These are phyloP conservation scores for Semaprochilodus insignis DNA, from an alignment of 2,797 vertebrate species.

Conservation along the genomic window DNA sequence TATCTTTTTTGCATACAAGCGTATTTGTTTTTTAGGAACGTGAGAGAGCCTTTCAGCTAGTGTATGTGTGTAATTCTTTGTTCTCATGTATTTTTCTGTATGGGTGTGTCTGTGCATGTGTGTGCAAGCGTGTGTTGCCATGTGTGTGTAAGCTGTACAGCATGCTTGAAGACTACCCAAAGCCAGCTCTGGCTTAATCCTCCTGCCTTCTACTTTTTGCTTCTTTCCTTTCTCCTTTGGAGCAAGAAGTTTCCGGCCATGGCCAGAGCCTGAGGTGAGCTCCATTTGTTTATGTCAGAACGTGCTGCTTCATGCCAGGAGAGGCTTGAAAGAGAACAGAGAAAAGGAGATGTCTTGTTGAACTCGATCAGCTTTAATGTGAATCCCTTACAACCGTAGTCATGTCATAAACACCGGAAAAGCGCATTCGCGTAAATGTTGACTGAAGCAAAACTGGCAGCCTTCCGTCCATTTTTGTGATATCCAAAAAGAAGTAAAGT, in stretches of 20 bases:
- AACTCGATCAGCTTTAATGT: background rate
- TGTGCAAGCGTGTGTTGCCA: background rate
- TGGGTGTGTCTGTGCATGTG: background rate
- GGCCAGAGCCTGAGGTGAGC: conserved; percentile 15
- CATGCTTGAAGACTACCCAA: conserved; percentile 13
- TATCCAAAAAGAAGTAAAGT: background rate
- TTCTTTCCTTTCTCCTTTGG: conserved; percentile 10
- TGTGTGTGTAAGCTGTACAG: conserved; percentile 12
- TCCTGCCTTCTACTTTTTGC: background rate
- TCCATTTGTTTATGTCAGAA: conserved; percentile 28
- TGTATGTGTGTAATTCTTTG: background rate
- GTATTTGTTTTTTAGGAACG: background rate
- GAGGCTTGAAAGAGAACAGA: background rate
- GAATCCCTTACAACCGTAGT: conserved; percentile 8
- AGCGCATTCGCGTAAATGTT: background rate
- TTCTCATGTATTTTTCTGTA: background rate
- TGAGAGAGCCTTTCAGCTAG: background rate
- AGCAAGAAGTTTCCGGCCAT: conserved; percentile 5
- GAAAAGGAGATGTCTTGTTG: background rate
- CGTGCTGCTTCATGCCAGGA: background rate
- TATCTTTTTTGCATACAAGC: background rate
- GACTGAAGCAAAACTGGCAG: conserved; percentile 6
- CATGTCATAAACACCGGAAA: background rate
- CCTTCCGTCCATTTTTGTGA: background rate
- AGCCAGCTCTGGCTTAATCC: background rate